Percentiles rank a stretch among this genome's conserved stretches.
Conservation (phyloP, 2,888 invertebrate species). For the Norana najaformis region DNA sequence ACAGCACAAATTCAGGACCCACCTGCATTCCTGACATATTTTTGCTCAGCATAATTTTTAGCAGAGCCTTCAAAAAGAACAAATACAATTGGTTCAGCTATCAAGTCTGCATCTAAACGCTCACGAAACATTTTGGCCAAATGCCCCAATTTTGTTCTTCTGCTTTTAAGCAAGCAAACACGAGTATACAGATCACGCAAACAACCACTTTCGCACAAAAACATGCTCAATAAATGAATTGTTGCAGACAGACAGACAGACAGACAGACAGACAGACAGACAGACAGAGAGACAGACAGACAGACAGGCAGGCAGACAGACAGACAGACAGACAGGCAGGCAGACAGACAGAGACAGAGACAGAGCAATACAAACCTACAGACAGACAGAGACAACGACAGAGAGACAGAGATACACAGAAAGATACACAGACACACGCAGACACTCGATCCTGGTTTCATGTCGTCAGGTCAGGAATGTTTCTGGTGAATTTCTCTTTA, state of each 20-base stretch:
- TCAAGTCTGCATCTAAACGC: not conserved
- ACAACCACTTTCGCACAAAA: no score
- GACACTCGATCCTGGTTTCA: no score
- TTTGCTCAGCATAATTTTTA: no score
- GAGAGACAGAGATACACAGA: not conserved
- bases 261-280: not conserved
- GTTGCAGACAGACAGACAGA: not conserved
- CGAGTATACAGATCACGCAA: not conserved
- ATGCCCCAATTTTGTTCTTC: not conserved
- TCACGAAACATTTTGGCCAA: not conserved
- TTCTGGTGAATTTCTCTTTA: no score
- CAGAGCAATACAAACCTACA: no score
- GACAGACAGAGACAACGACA: not conserved
- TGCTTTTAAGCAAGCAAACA: not conserved
- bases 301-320: not conserved
- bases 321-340: not conserved
- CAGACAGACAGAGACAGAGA: not conserved
- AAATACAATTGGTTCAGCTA: not conserved
- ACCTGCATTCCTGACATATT: no score
- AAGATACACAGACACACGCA: no score
- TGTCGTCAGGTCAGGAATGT: no score
- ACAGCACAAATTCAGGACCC: no score
- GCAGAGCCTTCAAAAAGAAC: not conserved
- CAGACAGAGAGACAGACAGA: conserved; percentile 2
- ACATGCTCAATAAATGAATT: no score